These are phyloP conservation scores for Pardalotus punctatus DNA, from an alignment of 2,113 vertebrate species.

Conservation along the genomic window DNA sequence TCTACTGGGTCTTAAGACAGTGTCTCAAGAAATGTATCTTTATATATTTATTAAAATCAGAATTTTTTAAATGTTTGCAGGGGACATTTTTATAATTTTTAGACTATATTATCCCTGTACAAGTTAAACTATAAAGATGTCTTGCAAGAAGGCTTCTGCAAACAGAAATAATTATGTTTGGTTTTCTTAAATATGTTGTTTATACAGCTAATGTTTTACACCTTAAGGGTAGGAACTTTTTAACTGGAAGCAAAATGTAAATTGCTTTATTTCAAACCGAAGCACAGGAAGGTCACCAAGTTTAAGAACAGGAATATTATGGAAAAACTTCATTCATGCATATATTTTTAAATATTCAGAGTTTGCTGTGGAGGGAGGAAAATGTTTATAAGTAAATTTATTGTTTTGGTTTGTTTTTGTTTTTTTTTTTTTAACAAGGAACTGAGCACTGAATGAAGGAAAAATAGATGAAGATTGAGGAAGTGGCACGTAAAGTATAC, in stretches of 20 bases:
- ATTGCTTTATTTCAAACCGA: neutral
- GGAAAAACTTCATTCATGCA: neutral
- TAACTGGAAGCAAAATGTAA: neutral
- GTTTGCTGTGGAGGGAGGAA: neutral
- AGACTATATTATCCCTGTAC: neutral
- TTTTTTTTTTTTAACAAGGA: too few relatives aligned
- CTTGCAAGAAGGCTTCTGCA: neutral
- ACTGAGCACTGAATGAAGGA: too few relatives aligned
- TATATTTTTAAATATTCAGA: neutral
- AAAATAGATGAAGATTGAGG: too few relatives aligned
- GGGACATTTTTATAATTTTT: neutral
- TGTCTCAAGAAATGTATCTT: neutral
- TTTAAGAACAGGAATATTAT: neutral
- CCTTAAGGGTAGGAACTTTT: neutral
- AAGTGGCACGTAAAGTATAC: too few relatives aligned
- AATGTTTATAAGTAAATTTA: neutral
- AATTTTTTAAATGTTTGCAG: neutral
- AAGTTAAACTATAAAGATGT: neutral
- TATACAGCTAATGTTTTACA: neutral
- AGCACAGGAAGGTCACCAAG: neutral
- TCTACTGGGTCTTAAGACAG: neutral
- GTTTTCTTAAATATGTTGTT: rapidly evolving
- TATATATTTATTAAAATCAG: neutral
- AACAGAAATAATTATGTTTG: neutral
- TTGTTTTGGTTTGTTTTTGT: too few relatives aligned